Base-by-base conservation (phyloP, 2,113 vertebrate species). In the Cinclus mexicanus region DNA sequence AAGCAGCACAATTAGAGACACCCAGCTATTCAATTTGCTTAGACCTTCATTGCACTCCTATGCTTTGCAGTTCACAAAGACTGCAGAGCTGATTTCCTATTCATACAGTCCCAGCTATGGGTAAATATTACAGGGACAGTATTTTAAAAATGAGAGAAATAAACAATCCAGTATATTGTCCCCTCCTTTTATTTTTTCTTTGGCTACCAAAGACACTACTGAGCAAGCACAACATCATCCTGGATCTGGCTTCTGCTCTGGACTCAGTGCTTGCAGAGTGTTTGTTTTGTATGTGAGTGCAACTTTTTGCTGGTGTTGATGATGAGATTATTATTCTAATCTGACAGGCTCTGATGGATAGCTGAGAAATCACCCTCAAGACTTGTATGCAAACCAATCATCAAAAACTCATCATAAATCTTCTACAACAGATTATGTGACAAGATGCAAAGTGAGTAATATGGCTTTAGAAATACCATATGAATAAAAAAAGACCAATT, bases 291-390 rank as follows among this genome's bases (percentile, higher is more conserved):
- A 70, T 24, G 8, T 5, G 12, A 90, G 10, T 39, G 11, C 19
- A 70, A 81, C 19, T 47, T 80, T 47, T 67, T 42, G 6, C 47
- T 89, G 35, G 13, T 77, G 44, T 20, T 83, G 76, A 94, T 88
- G 61, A 87, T 90, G 68, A 88, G 56, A 90, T 93, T 90, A 86
- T 75, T 97, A 65, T 70, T 92, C 64, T 92, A 86, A 80, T 77
- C 68, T 93, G 90, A 77, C 44, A 93, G 50, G 37, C 33, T 77
- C 60, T 90, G 80, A 83, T 46, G n/a, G 60, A 90, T 47, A 88
- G 72, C 79, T 69, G 37, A 75, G 92, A 94, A 96, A 92, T 86
- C 71, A 80, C 42, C 82, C 68, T 53, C 35, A 79, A 89, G 83
- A 86, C 79, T 71, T 56, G 18, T 42, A 81, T 4, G 20, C 76